phyloP scores from a whole-genome alignment of 2,888 invertebrate species.

The Noctua janthe region DNA sequence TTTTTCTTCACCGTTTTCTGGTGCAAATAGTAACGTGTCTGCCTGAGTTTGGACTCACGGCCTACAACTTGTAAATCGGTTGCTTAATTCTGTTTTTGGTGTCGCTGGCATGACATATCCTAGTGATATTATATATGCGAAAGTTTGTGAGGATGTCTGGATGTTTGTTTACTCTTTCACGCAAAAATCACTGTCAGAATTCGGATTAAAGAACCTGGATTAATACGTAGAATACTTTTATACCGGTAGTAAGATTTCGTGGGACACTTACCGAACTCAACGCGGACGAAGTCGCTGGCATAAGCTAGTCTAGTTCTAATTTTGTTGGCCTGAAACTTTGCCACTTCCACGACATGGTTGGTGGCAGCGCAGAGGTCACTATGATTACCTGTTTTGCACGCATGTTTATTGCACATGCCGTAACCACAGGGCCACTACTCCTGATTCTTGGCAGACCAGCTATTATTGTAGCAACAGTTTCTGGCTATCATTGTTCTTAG shows the following conservation, averaged over 20 bases:
- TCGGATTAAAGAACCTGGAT: no score
- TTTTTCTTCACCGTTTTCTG: not conserved
- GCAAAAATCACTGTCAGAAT: no score
- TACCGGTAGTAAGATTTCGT: no score
- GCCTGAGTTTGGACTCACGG: not conserved
- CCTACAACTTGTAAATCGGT: not conserved
- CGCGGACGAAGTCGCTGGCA: no score
- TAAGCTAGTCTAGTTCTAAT: not conserved
- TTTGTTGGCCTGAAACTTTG: not conserved
- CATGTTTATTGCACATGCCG: not conserved
- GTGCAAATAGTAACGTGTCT: not conserved
- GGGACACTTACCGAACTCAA: no score
- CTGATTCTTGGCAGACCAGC: constrained; percentile 52
- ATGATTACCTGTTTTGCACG: not conserved
- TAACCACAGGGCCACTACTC: not conserved
- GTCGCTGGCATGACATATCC: no score
- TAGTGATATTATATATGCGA: no score
- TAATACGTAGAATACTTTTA: no score
- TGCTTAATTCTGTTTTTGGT: no score
- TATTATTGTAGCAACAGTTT: constrained; percentile 39
- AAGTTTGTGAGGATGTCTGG: no score
- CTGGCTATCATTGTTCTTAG: constrained; percentile 58
- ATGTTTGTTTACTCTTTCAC: no score
- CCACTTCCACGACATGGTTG: not conserved
- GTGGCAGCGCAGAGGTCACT: not conserved